These are phyloP conservation scores for Dipodomys spectabilis DNA, from an alignment of 2,113 vertebrate species.

Conservation along the genomic window DNA sequence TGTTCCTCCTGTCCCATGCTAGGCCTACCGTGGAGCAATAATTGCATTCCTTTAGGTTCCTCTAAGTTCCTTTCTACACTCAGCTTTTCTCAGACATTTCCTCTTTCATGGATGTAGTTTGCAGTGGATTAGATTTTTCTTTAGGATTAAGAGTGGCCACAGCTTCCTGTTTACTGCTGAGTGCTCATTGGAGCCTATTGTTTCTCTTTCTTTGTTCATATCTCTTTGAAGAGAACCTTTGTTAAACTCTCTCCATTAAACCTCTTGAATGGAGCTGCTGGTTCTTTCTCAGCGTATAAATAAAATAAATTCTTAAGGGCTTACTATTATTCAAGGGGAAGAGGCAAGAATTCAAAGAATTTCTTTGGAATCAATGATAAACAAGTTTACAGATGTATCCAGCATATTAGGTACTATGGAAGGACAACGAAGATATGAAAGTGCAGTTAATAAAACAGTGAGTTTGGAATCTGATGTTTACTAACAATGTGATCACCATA, in stretches of 20 bases:
- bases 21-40: background rate
- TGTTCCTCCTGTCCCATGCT: no score
- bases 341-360: background rate
- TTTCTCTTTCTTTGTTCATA: background rate
- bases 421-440: accelerated
- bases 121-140: background rate
- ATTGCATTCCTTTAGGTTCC: background rate
- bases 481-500: background rate
- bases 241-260: background rate
- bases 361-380: background rate
- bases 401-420: background rate
- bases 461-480: background rate
- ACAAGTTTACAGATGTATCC: background rate
- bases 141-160: background rate
- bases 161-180: background rate
- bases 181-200: background rate
- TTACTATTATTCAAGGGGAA: background rate
- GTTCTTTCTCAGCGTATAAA: background rate
- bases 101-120: background rate
- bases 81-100: background rate
- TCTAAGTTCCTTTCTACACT: background rate
- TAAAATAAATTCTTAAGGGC: background rate
- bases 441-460: background rate
- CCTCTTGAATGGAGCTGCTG: background rate
- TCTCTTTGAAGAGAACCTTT: background rate